phyloP scores from a whole-genome alignment of 2,113 vertebrate species.

The Castor canadensis region DNA sequence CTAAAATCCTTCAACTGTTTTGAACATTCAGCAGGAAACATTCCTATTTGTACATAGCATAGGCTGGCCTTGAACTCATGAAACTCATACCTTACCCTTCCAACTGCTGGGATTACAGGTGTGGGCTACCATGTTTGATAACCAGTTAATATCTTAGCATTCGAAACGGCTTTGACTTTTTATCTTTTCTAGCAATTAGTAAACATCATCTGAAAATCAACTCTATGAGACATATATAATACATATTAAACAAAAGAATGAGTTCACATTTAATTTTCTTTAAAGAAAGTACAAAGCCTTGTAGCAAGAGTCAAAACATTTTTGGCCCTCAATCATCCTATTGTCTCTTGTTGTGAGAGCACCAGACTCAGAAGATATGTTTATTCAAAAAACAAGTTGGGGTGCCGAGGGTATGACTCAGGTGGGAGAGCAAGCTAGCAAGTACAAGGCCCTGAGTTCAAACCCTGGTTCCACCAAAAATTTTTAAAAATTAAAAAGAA shows the following conservation, averaged over 20 bases:
- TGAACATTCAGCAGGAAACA: background rate
- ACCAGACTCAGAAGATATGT: background rate
- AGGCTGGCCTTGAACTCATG: background rate
- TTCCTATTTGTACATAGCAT: background rate
- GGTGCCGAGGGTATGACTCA: too few relatives aligned
- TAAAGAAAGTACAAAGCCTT: slow-evolving; percentile 27
- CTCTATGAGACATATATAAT: background rate
- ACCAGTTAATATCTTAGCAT: background rate
- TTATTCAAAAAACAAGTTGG: slow-evolving; percentile 37
- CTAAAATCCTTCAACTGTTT: background rate
- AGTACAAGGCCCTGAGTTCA: too few relatives aligned
- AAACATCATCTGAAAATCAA: slow-evolving; percentile 5
- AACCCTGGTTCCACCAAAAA: too few relatives aligned
- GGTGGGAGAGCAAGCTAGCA: too few relatives aligned
- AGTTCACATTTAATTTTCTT: slow-evolving; percentile 13
- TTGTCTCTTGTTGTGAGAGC: background rate
- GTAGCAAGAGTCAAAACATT: background rate
- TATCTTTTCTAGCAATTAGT: slow-evolving; percentile 8
- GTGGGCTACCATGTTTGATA: background rate
- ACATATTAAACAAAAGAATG: background rate
- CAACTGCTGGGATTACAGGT: background rate
- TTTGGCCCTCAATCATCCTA: background rate
- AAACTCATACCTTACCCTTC: background rate
- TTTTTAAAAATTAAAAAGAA: too few relatives aligned
- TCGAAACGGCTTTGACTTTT: background rate